A percentile compares a stretch with the other conserved stretches of the same genome.
Evolutionary conservation across 1,140 invertebrate species (phyloP).

Genomic region (Magallana gigas): DNA sequence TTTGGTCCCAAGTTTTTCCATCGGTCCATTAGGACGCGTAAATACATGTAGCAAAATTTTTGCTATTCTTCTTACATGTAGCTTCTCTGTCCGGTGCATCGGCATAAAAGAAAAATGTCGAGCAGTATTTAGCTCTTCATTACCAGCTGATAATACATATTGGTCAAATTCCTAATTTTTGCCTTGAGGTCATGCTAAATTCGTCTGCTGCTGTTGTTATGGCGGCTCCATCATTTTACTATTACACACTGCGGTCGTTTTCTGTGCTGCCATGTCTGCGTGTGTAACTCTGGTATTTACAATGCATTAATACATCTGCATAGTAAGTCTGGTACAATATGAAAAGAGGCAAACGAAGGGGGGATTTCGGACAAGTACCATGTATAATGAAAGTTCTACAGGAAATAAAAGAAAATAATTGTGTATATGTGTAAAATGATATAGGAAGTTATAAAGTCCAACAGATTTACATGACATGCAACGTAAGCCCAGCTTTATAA

Average conservation of each 20-base stretch:
- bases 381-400: background rate
- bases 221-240: background rate
- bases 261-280: background rate
- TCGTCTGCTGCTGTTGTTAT: background rate
- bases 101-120: too few relatives aligned
- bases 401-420: background rate
- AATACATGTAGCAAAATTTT: too few relatives aligned
- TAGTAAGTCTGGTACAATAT: background rate
- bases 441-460: background rate
- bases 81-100: background rate
- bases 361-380: background rate
- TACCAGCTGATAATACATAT: background rate
- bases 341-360: background rate
- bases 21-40: too few relatives aligned
- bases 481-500: too few relatives aligned
- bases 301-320: background rate
- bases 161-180: background rate
- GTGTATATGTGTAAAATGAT: background rate
- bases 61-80: background rate
- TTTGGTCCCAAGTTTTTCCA: background rate
- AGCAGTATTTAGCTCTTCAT: background rate
- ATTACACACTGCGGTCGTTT: background rate
- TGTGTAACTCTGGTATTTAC: conserved; percentile 26
- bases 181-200: background rate
- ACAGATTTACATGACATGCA: too few relatives aligned